These are phyloP conservation scores for Drosophila truncata DNA, from an alignment of 1,140 invertebrate genomes.

Conservation along the genomic window DNA sequence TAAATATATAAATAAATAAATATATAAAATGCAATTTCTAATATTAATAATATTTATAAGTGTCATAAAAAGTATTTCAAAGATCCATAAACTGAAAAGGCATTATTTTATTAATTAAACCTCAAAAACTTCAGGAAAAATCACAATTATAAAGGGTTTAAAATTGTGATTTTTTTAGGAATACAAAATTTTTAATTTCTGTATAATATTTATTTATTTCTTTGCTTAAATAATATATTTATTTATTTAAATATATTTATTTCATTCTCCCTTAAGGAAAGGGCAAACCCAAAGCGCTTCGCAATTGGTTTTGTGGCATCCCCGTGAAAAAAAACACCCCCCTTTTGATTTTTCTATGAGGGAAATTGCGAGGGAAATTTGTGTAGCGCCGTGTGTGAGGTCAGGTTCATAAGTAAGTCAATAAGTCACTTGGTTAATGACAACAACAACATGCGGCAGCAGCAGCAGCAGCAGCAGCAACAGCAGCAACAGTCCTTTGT, in stretches of 20 bases:
- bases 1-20: not conserved
- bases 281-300: not conserved
- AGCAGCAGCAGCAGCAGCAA: not conserved
- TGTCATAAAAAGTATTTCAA: not conserved
- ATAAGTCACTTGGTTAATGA: slow-evolving; percentile 81
- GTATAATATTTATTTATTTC: not conserved
- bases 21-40: not conserved
- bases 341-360: not conserved
- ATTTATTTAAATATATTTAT: not conserved
- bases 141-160: too few species aligned
- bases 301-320: slow-evolving; percentile 49
- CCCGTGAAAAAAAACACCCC: slow-evolving; percentile 54
- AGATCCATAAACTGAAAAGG: fast-evolving
- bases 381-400: slow-evolving; percentile 58
- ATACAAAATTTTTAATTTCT: not conserved
- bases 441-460: slow-evolving; percentile 43
- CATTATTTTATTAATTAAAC: not conserved
- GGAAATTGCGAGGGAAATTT: slow-evolving; percentile 6
- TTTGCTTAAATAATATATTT: not conserved
- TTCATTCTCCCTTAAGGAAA: not conserved
- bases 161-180: too few species aligned
- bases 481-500: slow-evolving; percentile 3
- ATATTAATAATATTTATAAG: not conserved
- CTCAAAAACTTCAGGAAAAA: not conserved
- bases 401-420: slow-evolving; percentile 82